A percentile compares a stretch with the other conserved stretches of the same genome.
These are phyloP conservation scores for Phortica okadai DNA, from an alignment of 2,888 invertebrate species.

Conservation along the genomic window DNA sequence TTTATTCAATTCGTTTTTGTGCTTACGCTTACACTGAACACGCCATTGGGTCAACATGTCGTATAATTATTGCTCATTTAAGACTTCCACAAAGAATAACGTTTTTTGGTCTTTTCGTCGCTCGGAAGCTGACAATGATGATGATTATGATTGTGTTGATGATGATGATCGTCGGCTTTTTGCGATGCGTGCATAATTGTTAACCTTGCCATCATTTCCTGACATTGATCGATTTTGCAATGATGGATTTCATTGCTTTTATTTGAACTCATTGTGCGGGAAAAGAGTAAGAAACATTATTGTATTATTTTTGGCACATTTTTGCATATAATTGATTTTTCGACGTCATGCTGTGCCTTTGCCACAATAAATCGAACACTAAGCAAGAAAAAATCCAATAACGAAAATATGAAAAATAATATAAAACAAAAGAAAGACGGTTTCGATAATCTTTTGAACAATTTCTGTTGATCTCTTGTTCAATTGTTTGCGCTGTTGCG, in stretches of 20 bases:
- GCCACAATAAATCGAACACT: not conserved
- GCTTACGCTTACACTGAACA: not conserved
- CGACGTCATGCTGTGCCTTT: not conserved
- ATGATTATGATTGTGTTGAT: not conserved
- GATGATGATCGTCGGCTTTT: not conserved
- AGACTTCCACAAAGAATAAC: slow-evolving; percentile 56
- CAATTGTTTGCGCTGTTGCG: not conserved
- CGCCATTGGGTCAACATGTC: slow-evolving; percentile 65
- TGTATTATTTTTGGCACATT: not conserved
- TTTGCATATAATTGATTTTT: slow-evolving; percentile 18
- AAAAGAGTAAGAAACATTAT: not conserved
- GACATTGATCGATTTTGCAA: slow-evolving; percentile 21
- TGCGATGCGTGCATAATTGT: not conserved
- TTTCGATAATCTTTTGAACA: not conserved
- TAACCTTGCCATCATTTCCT: slow-evolving; percentile 21
- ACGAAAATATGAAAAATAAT: too few relatives aligned
- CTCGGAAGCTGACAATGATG: not conserved
- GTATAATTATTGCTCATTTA: slow-evolving; percentile 67
- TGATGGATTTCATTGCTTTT: not conserved
- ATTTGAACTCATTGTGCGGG: not conserved
- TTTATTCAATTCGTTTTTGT: not conserved
- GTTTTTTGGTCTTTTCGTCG: not conserved
- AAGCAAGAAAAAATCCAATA: not conserved
- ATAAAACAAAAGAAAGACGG: not conserved
- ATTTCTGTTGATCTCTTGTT: not conserved